phyloP scores from a whole-genome alignment of 2,113 vertebrate genomes.

The Lynx canadensis region DNA sequence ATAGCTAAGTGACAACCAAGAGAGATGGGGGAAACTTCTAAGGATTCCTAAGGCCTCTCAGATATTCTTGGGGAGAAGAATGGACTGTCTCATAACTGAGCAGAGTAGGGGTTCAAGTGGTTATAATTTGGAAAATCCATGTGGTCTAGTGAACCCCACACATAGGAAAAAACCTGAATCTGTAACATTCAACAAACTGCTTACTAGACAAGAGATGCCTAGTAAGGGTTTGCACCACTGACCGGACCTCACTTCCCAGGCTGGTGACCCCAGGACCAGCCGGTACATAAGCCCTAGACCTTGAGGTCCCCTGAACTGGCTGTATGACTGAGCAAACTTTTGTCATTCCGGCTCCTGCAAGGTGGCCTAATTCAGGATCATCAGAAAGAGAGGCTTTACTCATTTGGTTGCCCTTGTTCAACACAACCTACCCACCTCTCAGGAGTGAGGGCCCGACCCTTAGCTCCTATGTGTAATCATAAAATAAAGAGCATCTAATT shows the following conservation, averaged over 20 bases:
- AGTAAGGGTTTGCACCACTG: not conserved
- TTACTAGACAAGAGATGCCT: not conserved
- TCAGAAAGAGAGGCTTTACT: not conserved
- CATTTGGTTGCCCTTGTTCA: not conserved
- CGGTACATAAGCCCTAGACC: not conserved
- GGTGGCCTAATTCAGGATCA: not conserved
- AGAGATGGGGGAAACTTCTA: not conserved
- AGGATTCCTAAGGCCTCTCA: not conserved
- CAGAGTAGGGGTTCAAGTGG: not conserved
- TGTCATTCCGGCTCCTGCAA: not conserved
- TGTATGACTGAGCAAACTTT: not conserved
- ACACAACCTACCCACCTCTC: not conserved
- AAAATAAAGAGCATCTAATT: not conserved
- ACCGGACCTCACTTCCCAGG: not conserved
- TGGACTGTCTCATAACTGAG: not conserved
- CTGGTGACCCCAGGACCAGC: rapidly evolving
- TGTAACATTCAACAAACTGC: not conserved
- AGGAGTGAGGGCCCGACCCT: not conserved
- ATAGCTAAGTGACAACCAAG: too few species aligned
- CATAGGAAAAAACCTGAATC: not conserved
- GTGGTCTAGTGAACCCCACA: not conserved
- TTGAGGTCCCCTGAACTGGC: not conserved
- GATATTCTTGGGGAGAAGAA: not conserved
- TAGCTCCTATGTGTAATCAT: not conserved
- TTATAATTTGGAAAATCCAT: not conserved